These are phyloP conservation scores for Torymus tubicola DNA, from an alignment of 2,888 invertebrate species.

Conservation along the genomic window DNA sequence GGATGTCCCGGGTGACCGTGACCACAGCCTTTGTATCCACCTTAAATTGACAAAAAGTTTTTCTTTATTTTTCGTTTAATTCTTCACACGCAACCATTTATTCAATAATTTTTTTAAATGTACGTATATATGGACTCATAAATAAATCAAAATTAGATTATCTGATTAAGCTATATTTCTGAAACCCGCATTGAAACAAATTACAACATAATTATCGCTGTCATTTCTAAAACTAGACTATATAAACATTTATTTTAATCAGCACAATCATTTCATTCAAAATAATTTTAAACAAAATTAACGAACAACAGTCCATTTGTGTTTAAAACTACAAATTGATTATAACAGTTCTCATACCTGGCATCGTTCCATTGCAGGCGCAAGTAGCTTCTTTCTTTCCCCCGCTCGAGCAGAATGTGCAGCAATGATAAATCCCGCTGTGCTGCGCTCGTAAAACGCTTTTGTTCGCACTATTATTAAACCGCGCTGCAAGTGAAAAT, in stretches of 20 bases:
- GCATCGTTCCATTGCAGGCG: constrained; percentile 86
- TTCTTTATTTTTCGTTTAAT: no score
- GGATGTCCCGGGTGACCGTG: constrained; percentile 90
- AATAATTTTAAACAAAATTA: no score
- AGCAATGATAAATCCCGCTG: constrained; percentile 87
- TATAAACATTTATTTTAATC: no score
- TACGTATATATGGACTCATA: no score
- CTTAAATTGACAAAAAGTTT: constrained; percentile 59
- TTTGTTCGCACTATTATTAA: constrained; percentile 51
- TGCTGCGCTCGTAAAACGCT: constrained; percentile 76
- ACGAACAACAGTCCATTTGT: constrained; percentile 10
- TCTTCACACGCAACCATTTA: no score
- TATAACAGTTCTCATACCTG: constrained; percentile 76
- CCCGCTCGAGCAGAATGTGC: constrained; percentile 88
- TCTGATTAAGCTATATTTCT: no score
- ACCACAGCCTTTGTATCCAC: constrained; percentile 83
- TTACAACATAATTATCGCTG: no score
- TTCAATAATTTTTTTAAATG: no score
- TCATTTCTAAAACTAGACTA: no score
- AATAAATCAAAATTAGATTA: no score
- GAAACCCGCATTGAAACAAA: no score
- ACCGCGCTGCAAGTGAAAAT: constrained; percentile 52
- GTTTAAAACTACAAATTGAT: constrained; percentile 32
- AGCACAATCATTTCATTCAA: no score
- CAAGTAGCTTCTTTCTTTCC: constrained; percentile 84